Percentiles rank a stretch among this genome's conserved stretches.
phyloP scores from a whole-genome alignment of 1,140 invertebrate genomes.

The Tetramorium alpestre region DNA sequence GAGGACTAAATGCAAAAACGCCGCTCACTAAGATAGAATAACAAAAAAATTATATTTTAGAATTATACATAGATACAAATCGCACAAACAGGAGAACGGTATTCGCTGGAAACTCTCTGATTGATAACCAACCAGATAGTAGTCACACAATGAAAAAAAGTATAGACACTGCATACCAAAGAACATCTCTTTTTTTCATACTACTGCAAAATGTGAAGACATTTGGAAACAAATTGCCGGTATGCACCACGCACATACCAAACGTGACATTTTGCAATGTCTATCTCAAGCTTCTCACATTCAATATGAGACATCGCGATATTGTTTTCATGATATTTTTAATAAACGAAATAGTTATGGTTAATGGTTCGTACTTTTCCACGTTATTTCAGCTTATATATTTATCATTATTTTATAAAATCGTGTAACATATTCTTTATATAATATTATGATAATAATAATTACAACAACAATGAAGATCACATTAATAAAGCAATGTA shows the following conservation, averaged over 20 bases:
- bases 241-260: slow-evolving; percentile 1
- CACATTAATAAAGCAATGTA: not conserved
- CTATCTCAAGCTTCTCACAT: slow-evolving; percentile 13
- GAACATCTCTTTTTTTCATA: not conserved
- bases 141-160: not conserved
- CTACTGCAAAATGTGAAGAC: slow-evolving; percentile 34
- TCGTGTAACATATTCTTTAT: not conserved
- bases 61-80: not conserved
- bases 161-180: not conserved
- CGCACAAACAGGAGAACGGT: not conserved
- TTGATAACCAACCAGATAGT: slow-evolving; percentile 26
- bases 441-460: not conserved
- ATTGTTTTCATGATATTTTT: not conserved
- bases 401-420: not conserved
- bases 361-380: not conserved
- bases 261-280: not conserved
- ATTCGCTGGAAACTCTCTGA: slow-evolving; percentile 5
- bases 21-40: not conserved
- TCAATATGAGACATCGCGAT: not conserved
- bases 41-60: slow-evolving; percentile 28
- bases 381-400: not conserved
- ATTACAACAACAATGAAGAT: not conserved
- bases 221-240: slow-evolving; percentile 18
- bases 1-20: not conserved
- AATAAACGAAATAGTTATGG: not conserved